Evolutionary conservation across 2,888 invertebrate species (phyloP), one percentile per base, ranked within the genome.

Genomic region (Pogonocherus hispidulus): DNA sequence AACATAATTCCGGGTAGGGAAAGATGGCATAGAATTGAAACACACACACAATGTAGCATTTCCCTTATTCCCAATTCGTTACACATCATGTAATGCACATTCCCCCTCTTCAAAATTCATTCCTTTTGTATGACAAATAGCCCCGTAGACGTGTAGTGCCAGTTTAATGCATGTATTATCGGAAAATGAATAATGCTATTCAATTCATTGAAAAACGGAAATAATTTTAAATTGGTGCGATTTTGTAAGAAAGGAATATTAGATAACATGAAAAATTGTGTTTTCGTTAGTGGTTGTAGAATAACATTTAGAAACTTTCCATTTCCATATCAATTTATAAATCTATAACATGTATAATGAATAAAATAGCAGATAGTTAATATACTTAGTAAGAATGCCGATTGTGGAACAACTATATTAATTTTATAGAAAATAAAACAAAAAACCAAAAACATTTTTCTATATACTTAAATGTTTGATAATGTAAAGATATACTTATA

Each of bases 41-140:
- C 52, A 52, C 52, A 52, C 32, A 59, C 59, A 59, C 59, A 59
- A 59, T 59, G 59, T 59, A 59, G 41, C 46, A 47, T 47, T 59
- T 59, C 59, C 59, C 59, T 59, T 59, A 59, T 59, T 59, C 59
- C 70, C 72, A 71, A 76, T 78, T 78, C 78, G 78, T 78, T 76
- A 73, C 76, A 75, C 73, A 65, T 73, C 72, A 71, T 69, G 70
- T 71, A 75, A 73, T 75, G 70, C 72, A 68, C 74, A 73, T 74
- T 75, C 74, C 76, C 76, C 76, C 76, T 75, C 72, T 76, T 76
- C 72, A 74, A 77, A 77, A 77, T 78, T 76, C 77, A 76, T 78
- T 78, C 67, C 74, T 75, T 75, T 71, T 73, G 75, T 76, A 72
- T 77, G 78, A 78, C 76, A 78, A 78, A 78, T 78, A 70, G 77